phyloP scores from a whole-genome alignment of 2,888 invertebrate genomes.

The Apodemia mormo region DNA sequence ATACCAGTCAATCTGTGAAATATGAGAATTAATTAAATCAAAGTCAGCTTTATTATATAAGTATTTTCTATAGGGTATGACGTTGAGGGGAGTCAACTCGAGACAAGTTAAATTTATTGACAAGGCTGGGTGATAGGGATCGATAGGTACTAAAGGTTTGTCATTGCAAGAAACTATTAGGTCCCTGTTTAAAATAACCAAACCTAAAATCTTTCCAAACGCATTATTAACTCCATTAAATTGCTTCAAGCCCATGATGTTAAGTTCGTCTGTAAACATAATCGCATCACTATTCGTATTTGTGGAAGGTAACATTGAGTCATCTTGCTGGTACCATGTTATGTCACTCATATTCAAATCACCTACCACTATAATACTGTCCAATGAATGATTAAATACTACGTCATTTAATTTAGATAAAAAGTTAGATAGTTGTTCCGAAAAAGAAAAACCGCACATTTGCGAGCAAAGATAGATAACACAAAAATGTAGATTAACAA shows the following conservation, averaged over 20 bases:
- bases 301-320: background rate
- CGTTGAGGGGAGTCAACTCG: background rate
- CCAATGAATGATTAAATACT: background rate
- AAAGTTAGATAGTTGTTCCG: background rate
- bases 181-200: conserved; percentile 3
- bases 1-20: background rate
- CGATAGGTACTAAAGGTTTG: too few relatives aligned
- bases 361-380: background rate
- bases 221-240: background rate
- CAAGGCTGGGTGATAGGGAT: conserved; percentile 3
- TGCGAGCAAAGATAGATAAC: background rate
- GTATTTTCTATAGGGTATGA: background rate
- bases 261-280: background rate
- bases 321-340: background rate
- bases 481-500: background rate
- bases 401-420: background rate
- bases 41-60: conserved; percentile 7
- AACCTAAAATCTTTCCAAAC: background rate
- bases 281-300: background rate
- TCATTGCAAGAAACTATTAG: too few relatives aligned
- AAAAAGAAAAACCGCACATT: background rate
- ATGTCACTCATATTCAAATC: conserved; percentile 1
- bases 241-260: background rate
- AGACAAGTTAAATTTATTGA: background rate
- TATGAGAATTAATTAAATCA: background rate